Percentiles rank a stretch among this genome's conserved stretches.
These are phyloP conservation scores for Microcebus griseorufus DNA, from an alignment of 2,113 vertebrate genomes.

Conservation along the genomic window DNA sequence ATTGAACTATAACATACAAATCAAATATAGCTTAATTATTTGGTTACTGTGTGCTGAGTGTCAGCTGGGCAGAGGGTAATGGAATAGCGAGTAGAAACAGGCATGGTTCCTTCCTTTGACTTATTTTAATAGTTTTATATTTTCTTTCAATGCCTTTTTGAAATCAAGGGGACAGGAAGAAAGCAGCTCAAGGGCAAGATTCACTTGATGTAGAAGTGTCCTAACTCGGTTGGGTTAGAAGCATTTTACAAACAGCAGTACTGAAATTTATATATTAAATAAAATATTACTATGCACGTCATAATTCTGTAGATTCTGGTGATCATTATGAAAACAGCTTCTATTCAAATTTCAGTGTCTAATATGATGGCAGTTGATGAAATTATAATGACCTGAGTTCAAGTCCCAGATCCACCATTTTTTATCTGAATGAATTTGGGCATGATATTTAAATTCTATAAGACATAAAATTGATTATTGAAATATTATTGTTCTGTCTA, in stretches of 20 bases:
- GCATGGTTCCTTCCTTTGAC: neutral
- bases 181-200: neutral
- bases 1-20: neutral
- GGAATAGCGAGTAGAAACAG: neutral
- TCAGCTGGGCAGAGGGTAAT: neutral
- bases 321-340: neutral
- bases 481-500: neutral
- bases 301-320: neutral
- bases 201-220: neutral
- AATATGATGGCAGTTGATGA: neutral
- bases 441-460: neutral
- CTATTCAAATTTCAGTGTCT: neutral
- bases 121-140: neutral
- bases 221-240: neutral
- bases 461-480: neutral
- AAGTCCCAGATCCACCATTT: neutral
- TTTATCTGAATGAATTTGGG: neutral
- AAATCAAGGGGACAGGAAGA: neutral
- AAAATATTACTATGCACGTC: neutral
- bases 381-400: neutral
- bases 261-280: neutral
- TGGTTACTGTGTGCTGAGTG: neutral
- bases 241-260: neutral
- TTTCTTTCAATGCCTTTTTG: conserved; percentile 3
- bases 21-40: neutral